These are phyloP conservation scores for Odobenus rosmarus DNA, from an alignment of 2,113 vertebrate genomes.

Conservation along the genomic window DNA sequence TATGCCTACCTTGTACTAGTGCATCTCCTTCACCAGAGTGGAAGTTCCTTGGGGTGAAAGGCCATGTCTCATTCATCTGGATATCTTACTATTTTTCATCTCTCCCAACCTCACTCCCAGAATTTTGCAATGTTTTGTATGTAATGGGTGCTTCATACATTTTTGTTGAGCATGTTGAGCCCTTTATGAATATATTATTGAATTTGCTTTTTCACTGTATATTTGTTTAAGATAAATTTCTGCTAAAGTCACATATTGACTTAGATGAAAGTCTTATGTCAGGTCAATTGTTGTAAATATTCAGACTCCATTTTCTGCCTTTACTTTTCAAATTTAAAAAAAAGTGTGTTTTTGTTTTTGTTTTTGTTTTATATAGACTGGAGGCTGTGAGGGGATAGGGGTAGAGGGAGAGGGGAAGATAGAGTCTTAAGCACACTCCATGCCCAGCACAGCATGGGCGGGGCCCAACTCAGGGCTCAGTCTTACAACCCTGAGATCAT, in stretches of 20 bases:
- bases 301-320: neutral
- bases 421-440: neutral
- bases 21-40: neutral
- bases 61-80: neutral
- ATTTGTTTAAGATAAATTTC: neutral
- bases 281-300: neutral
- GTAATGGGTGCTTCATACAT: neutral
- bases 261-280: neutral
- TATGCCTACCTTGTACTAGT: neutral
- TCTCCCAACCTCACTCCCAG: neutral
- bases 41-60: neutral
- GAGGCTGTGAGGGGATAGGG: neutral
- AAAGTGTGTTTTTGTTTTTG: too few species aligned
- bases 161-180: neutral
- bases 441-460: neutral
- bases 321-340: neutral
- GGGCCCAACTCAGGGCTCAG: too few species aligned
- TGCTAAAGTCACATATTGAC: neutral
- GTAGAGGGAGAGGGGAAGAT: neutral
- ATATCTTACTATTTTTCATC: neutral
- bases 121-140: neutral
- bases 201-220: neutral
- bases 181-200: neutral
- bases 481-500: too few species aligned
- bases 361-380: neutral